Evolutionary conservation across 2,888 invertebrate genomes (phyloP).

Genomic region (Aphidius colemani): DNA sequence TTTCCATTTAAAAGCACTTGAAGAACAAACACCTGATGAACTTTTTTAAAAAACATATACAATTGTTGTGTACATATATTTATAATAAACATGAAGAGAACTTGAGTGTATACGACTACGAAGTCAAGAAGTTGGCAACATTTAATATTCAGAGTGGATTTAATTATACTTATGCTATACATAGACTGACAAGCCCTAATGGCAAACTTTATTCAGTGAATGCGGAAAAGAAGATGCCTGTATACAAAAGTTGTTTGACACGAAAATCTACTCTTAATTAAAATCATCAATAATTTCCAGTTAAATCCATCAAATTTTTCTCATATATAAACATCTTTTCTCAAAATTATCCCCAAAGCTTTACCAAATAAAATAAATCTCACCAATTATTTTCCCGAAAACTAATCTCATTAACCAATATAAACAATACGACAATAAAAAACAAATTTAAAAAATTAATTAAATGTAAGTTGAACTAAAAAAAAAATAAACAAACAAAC

Average conservation of each 20-base stretch:
- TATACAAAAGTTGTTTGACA: neutral
- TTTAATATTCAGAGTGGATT: constrained; percentile 49
- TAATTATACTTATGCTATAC: constrained; percentile 50
- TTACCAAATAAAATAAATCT: too few species aligned
- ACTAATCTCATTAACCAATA: too few species aligned
- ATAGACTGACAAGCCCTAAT: constrained; percentile 39
- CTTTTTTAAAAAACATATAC: too few species aligned
- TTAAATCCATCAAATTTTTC: constrained; percentile 17
- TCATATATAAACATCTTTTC: constrained; percentile 9
- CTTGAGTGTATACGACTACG: too few species aligned
- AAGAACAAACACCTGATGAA: too few species aligned
- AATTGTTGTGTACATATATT: too few species aligned
- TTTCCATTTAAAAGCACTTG: too few species aligned
- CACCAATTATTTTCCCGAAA: too few species aligned
- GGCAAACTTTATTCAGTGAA: constrained; percentile 26
- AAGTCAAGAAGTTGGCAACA: constrained; percentile 41
- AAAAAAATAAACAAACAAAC: constrained; percentile 1
- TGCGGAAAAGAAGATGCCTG: constrained; percentile 20
- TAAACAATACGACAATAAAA: too few species aligned
- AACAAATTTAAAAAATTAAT: too few species aligned
- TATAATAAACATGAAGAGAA: too few species aligned
- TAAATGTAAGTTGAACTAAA: neutral
- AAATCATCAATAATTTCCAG: neutral
- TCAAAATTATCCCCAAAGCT: neutral
- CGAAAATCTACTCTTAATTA: neutral